A percentile compares a stretch with the other conserved stretches of the same genome.
Evolutionary conservation across 2,113 vertebrate genomes (phyloP).

Genomic region (Gavialis gangeticus): DNA sequence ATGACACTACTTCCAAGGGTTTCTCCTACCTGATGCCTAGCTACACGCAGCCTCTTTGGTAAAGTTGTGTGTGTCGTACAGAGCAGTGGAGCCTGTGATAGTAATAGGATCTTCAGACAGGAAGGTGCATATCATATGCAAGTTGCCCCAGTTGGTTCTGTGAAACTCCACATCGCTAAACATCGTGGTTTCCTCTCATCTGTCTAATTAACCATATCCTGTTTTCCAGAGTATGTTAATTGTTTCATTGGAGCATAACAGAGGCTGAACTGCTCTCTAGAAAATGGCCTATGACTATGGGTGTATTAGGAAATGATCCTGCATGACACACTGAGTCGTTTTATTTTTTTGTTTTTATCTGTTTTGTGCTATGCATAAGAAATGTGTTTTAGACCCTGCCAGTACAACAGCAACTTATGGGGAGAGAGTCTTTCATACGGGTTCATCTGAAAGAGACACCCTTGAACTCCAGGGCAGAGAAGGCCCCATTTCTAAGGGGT

Average conservation of each 20-base stretch:
- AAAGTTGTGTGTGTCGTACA: not conserved
- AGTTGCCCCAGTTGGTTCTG: not conserved
- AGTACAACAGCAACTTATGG: not conserved
- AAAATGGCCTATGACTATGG: not conserved
- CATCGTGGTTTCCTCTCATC: not conserved
- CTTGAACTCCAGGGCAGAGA: too few species aligned
- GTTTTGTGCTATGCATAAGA: not conserved
- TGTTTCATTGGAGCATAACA: not conserved
- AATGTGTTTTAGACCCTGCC: not conserved
- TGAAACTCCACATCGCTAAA: not conserved
- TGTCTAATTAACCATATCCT: not conserved
- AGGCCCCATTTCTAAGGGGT: too few species aligned
- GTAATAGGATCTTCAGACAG: not conserved
- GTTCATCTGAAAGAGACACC: too few species aligned
- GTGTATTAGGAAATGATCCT: not conserved
- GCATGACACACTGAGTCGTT: too few species aligned
- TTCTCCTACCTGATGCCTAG: not conserved
- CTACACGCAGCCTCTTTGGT: not conserved
- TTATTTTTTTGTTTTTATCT: not conserved
- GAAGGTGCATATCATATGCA: not conserved
- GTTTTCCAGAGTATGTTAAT: not conserved
- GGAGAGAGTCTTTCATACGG: too few species aligned
- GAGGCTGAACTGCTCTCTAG: not conserved
- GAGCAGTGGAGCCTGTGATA: too few species aligned
- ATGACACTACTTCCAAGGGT: not conserved